Conservation (phyloP, 2,888 invertebrate genomes). For the Dinocampus coccinellae region DNA sequence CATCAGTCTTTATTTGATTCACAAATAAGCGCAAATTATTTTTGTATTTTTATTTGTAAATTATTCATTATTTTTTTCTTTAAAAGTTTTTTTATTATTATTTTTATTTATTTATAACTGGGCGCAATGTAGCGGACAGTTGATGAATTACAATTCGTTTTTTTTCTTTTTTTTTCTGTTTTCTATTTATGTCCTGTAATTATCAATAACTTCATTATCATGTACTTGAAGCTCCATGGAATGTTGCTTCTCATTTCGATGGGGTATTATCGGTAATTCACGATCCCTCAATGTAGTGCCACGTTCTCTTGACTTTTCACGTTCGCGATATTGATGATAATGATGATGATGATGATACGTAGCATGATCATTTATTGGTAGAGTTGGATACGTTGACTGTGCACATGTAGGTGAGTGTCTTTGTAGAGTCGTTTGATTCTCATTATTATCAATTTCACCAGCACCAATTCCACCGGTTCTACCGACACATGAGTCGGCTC, state of each 20-base stretch:
- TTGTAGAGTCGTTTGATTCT: constrained; percentile 41
- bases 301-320: constrained; percentile 43
- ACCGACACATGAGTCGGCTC: constrained; percentile 49
- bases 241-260: constrained; percentile 37
- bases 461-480: constrained; percentile 43
- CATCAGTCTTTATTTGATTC: constrained; percentile 50
- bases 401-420: constrained; percentile 48
- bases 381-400: constrained; percentile 60
- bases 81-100: constrained; percentile 1
- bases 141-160: no score
- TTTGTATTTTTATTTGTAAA: no score
- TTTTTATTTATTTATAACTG: constrained; percentile 1
- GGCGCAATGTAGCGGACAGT: not conserved
- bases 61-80: no score
- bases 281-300: constrained; percentile 31
- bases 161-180: no score
- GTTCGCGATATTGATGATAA: constrained; percentile 61
- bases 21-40: constrained; percentile 19
- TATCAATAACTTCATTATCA: constrained; percentile 42
- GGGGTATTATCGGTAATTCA: constrained; percentile 28
- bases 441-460: not conserved
- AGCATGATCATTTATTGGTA: constrained; percentile 63
- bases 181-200: constrained; percentile 46
- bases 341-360: no score
- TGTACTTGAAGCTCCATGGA: constrained; percentile 41